Evolutionary conservation across 2,113 vertebrate species (phyloP).

Genomic region (Perca fluviatilis): DNA sequence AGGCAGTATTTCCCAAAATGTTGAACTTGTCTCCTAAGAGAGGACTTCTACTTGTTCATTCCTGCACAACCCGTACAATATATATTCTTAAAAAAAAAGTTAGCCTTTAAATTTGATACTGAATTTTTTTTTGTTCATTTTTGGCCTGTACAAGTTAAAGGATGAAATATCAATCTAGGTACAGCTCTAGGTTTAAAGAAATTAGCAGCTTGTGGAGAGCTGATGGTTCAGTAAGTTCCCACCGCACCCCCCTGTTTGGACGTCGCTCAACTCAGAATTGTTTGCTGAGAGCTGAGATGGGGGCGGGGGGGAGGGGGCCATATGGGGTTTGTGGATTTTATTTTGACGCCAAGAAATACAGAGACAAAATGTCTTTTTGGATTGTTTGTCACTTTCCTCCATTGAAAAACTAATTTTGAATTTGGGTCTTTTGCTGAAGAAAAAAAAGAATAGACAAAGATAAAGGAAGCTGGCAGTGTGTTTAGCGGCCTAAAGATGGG

Average conservation of each 20-base stretch:
- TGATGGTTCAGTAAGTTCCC: slow-evolving; percentile 3
- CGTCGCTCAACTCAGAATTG: slow-evolving; percentile 34
- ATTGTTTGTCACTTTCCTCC: slow-evolving; percentile 15
- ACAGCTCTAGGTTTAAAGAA: slow-evolving; percentile 10
- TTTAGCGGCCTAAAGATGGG: slow-evolving; percentile 23
- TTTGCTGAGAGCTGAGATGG: slow-evolving; percentile 24
- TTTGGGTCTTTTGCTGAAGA: slow-evolving; percentile 18
- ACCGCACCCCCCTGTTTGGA: slow-evolving; percentile 32
- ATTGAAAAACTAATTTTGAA: slow-evolving; percentile 29
- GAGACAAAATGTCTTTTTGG: slow-evolving; percentile 47
- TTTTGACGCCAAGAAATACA: slow-evolving; percentile 45
- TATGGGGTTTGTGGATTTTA: slow-evolving; percentile 30
- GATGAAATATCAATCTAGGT: neutral
- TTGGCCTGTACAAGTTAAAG: neutral
- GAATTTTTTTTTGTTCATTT: neutral
- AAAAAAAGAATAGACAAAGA: neutral
- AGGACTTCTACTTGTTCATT: neutral
- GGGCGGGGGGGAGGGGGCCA: no score
- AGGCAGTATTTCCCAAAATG: neutral
- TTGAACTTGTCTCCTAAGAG: neutral
- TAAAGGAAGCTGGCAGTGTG: slow-evolving; percentile 17
- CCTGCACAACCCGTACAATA: neutral
- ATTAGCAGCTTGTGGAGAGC: neutral
- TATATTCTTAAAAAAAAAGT: neutral
- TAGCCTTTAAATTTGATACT: neutral